Conservation (phyloP, 2,113 vertebrate species). For the Monarcha castaneiventris region DNA sequence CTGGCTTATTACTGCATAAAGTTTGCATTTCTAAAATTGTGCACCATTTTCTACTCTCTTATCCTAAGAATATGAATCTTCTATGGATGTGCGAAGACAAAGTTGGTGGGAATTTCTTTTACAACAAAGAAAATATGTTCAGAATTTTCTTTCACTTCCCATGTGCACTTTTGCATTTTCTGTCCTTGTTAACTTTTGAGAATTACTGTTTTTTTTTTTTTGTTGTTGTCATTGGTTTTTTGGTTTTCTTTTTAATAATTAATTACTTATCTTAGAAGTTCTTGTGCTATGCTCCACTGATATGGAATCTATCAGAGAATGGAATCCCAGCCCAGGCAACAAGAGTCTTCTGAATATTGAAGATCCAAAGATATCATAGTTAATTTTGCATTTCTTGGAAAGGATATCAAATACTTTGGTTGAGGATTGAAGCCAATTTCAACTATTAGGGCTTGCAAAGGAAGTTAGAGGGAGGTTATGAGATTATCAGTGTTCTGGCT, state of each 20-base stretch:
- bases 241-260: background rate
- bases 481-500: background rate
- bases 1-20: background rate
- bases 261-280: background rate
- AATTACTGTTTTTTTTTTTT: background rate
- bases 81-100: background rate
- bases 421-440: conserved; percentile 11
- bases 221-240: background rate
- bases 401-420: background rate
- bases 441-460: background rate
- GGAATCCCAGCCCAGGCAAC: background rate
- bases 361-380: background rate
- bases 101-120: background rate
- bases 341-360: background rate
- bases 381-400: conserved; percentile 20
- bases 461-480: background rate
- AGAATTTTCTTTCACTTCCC: background rate
- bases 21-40: conserved; percentile 34
- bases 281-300: background rate
- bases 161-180: background rate
- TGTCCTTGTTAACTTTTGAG: background rate
- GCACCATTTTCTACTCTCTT: background rate
- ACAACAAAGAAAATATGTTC: background rate
- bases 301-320: background rate
- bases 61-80: background rate